Percentiles rank a stretch among this genome's conserved stretches.
Conservation (phyloP, 2,113 vertebrate genomes). For the Micromys minutus region DNA sequence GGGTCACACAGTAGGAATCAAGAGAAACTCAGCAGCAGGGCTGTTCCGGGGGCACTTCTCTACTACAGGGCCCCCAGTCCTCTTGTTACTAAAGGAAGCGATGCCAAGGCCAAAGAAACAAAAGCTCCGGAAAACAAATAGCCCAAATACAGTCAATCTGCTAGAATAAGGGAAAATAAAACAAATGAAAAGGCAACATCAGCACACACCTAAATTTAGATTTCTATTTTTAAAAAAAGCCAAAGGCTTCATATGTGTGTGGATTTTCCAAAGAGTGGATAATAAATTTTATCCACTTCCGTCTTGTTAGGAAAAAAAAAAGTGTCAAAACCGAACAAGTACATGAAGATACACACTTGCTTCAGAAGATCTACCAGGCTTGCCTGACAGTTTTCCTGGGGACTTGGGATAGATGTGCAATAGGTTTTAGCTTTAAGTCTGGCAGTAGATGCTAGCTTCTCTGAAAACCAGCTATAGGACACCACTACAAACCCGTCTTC, state of each 20-base stretch:
- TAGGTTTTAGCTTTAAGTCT: neutral
- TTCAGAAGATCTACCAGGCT: neutral
- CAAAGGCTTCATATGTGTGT: neutral
- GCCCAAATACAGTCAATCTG: too few relatives aligned
- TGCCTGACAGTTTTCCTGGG: neutral
- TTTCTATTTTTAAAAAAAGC: rapidly evolving
- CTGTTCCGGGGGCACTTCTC: rapidly evolving
- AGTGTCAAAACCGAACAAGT: neutral
- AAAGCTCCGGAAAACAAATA: neutral
- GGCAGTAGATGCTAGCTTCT: too few relatives aligned
- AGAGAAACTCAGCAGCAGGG: rapidly evolving
- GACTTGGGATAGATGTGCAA: neutral
- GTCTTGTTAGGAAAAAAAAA: neutral
- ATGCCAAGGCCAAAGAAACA: neutral
- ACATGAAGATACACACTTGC: neutral
- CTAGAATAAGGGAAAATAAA: rapidly evolving
- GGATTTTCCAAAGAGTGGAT: neutral
- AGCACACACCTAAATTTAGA: too few relatives aligned
- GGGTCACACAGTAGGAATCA: rapidly evolving
- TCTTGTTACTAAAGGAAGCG: neutral
- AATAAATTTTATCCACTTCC: neutral
- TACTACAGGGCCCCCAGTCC: rapidly evolving
- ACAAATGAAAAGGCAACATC: neutral
- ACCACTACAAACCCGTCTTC: neutral
- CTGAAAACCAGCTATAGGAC: rapidly evolving